Base-by-base conservation (phyloP, 2,113 vertebrate genomes). In the Athene noctua region DNA sequence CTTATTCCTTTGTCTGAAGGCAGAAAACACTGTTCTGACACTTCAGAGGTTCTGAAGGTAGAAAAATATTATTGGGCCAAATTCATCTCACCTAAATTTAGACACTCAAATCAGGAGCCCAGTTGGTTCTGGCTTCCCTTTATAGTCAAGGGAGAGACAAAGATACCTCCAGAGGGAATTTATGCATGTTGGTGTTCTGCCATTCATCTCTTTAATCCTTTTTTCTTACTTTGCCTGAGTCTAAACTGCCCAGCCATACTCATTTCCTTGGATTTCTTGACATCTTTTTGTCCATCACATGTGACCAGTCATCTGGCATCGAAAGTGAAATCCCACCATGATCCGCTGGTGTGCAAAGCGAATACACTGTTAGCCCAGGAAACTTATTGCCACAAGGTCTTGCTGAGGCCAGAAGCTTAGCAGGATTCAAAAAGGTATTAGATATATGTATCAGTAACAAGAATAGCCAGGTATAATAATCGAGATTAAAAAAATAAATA, bases 381-480 rank as follows among this genome's bases (percentile, higher is more conserved):
- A 88, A 55, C 49, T 51, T 79, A 2, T 5, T 74, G 62, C 80
- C 63, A 86, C 36, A 23, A 80, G 94, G 84, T 92, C 91, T 88
- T 77, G 38, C 59, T 9, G 38, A 91, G 86, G 96, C 86, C 94
- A 95, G 54, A 66, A 86, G 70, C 78, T 96, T 88, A 91, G 81
- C 47, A 94, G 94, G 95, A 90, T 90, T 96, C 89, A 84, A 92
- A 80, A 88, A 83, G 14, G 66, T 59, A 91, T 96, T 86, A 94
- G 58, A 59, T 95, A 62, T 82, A 95, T 95, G 75, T 88, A n/a
- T 59, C 58, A 72, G 67, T 93, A 94, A 46, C 71, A 88, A 88
- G 86, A 88, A 92, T 83, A 95, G 84, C 91, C 89, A 96, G 89
- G 94, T 97, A 92, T 91, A 96, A 96, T 96, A 97, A 94, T 92